A percentile compares a stretch with the other conserved stretches of the same genome.
Conservation (phyloP, 2,888 invertebrate genomes). For the Catonia carolina region DNA sequence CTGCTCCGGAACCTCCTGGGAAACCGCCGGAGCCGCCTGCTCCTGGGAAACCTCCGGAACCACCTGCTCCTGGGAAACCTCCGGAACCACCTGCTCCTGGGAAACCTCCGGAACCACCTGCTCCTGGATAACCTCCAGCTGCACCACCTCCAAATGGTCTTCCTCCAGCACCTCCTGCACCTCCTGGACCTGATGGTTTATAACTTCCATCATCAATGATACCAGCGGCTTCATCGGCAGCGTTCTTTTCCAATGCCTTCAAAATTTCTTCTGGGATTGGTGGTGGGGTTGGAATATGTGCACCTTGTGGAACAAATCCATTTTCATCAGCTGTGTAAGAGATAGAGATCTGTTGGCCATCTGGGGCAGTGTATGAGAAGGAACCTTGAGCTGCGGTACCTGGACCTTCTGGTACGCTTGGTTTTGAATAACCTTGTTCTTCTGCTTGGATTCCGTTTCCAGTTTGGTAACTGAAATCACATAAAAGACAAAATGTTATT, state of each 20-base stretch:
- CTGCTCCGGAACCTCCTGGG: constrained; percentile 36
- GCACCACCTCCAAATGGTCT: constrained; percentile 19
- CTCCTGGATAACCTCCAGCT: constrained; percentile 12
- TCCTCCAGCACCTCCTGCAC: constrained; percentile 23
- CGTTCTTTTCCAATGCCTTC: constrained; percentile 44
- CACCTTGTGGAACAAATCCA: constrained; percentile 57
- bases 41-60: constrained; percentile 13
- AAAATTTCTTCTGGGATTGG: constrained; percentile 42
- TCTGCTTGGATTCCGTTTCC: constrained; percentile 45
- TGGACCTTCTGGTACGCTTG: constrained; percentile 48
- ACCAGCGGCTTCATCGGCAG: constrained; percentile 48
- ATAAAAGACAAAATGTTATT: too few species aligned
- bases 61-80: constrained; percentile 37
- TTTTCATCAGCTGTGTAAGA: constrained; percentile 61
- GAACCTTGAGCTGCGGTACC: constrained; percentile 57
- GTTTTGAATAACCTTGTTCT: constrained; percentile 48
- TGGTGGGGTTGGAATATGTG: constrained; percentile 43
- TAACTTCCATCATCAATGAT: constrained; percentile 48
- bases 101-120: constrained; percentile 17
- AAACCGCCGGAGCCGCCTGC: constrained; percentile 34
- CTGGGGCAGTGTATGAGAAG: constrained; percentile 62
- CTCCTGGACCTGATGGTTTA: constrained; percentile 45
- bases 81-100: constrained; percentile 37
- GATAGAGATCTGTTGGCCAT: constrained; percentile 54
- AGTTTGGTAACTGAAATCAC: constrained; percentile 43